phyloP scores from a whole-genome alignment of 2,113 vertebrate species.

The Xiphophorus maculatus region DNA sequence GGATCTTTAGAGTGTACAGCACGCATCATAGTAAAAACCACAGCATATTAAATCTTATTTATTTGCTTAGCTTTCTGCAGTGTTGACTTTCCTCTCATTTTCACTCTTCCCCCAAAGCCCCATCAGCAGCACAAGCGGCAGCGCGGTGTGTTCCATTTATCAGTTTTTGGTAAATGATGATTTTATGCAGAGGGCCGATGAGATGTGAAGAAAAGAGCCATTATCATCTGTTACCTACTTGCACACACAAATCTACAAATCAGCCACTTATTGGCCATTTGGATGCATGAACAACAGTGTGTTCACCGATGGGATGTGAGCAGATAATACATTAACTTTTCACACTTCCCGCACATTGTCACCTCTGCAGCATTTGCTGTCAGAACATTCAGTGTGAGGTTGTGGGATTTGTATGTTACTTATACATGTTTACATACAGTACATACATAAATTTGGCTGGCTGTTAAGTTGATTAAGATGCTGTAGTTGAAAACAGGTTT shows the following conservation, averaged over 20 bases:
- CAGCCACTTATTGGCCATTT: slow-evolving; percentile 51
- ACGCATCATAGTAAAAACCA: slow-evolving; percentile 29
- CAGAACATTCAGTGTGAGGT: slow-evolving; percentile 4
- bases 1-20: slow-evolving; percentile 2
- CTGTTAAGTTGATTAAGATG: neutral
- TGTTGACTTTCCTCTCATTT: slow-evolving; percentile 39
- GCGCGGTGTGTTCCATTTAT: slow-evolving; percentile 34
- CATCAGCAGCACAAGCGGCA: slow-evolving; percentile 18
- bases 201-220: slow-evolving; percentile 62
- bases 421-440: neutral
- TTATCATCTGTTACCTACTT: slow-evolving; percentile 56
- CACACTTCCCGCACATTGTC: neutral
- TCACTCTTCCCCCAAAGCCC: slow-evolving; percentile 21
- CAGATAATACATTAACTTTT: slow-evolving; percentile 29
- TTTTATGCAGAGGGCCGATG: slow-evolving; percentile 70
- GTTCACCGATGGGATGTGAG: slow-evolving; percentile 31
- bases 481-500: neutral
- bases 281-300: slow-evolving; percentile 29
- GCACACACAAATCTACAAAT: slow-evolving; percentile 44
- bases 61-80: slow-evolving; percentile 46
- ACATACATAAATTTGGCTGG: neutral
- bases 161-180: slow-evolving; percentile 52
- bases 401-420: slow-evolving; percentile 1
- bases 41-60: slow-evolving; percentile 40
- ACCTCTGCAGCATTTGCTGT: slow-evolving; percentile 15